Percentiles rank a stretch among this genome's conserved stretches.
phyloP scores from a whole-genome alignment of 1,140 invertebrate genomes.

The Calosoma granatense region DNA sequence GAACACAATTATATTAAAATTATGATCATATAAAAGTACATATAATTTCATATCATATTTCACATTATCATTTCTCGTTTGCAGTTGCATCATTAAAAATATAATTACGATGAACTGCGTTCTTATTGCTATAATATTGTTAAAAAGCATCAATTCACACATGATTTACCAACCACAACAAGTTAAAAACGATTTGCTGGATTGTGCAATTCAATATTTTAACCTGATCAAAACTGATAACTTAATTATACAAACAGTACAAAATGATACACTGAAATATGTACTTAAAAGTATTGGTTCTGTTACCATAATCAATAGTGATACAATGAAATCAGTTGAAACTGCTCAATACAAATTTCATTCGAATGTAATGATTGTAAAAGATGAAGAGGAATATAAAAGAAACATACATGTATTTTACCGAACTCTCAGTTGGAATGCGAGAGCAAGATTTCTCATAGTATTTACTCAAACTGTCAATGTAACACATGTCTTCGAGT shows the following conservation, averaged over 20 bases:
- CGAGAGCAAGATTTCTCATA: conserved; percentile 1
- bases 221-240: no score
- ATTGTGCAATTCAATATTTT: no score
- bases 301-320: background rate
- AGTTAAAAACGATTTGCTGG: no score
- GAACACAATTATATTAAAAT: no score
- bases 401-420: background rate
- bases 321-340: background rate
- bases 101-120: no score
- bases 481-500: background rate
- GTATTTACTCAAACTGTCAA: background rate
- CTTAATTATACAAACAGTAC: background rate
- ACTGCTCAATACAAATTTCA: background rate
- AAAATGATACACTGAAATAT: background rate
- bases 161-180: no score
- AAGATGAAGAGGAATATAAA: background rate
- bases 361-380: background rate
- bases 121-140: no score
- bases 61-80: no score
- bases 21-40: no score
- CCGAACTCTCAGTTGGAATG: background rate
- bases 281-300: background rate
- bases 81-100: no score
- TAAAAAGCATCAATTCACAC: no score
- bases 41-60: no score